A percentile compares a stretch with the other conserved stretches of the same genome.
Conservation (phyloP, 2,113 vertebrate genomes). For the Columba livia region DNA sequence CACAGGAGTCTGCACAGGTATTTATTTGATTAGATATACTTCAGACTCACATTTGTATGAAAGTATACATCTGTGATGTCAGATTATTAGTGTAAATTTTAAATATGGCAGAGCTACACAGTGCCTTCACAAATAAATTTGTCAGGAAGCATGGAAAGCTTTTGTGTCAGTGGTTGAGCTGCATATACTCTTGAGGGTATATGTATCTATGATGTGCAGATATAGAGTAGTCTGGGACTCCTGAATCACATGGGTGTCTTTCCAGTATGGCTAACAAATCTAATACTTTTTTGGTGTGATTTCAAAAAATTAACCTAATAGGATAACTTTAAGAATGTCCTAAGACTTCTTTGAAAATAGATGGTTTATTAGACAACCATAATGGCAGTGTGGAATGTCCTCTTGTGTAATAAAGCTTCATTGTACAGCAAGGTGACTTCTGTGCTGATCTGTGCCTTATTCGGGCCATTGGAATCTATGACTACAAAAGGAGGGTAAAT, state of each 20-base stretch:
- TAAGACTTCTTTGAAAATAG: not conserved
- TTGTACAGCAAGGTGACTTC: not conserved
- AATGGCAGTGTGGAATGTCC: not conserved
- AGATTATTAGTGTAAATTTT: not conserved
- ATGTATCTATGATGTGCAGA: not conserved
- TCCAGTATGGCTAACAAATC: constrained; percentile 56
- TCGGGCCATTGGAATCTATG: not conserved
- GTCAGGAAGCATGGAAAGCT: not conserved
- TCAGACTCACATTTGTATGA: not conserved
- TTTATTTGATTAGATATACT: not conserved
- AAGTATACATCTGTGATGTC: not conserved
- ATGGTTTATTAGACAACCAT: not conserved
- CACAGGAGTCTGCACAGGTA: not conserved
- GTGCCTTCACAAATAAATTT: not conserved
- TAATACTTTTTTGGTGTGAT: not conserved
- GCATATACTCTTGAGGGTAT: not conserved
- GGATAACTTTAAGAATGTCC: not conserved
- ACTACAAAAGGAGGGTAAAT: not conserved
- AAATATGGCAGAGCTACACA: not conserved
- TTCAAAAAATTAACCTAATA: constrained; percentile 4
- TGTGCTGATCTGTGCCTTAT: not conserved
- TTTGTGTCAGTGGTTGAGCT: not conserved
- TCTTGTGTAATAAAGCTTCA: not conserved
- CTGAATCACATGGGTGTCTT: not conserved
- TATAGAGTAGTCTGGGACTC: not conserved